A percentile compares a stretch with the other conserved stretches of the same genome.
Evolutionary conservation across 2,113 vertebrate species (phyloP).

Genomic region (Pteropus alecto): DNA sequence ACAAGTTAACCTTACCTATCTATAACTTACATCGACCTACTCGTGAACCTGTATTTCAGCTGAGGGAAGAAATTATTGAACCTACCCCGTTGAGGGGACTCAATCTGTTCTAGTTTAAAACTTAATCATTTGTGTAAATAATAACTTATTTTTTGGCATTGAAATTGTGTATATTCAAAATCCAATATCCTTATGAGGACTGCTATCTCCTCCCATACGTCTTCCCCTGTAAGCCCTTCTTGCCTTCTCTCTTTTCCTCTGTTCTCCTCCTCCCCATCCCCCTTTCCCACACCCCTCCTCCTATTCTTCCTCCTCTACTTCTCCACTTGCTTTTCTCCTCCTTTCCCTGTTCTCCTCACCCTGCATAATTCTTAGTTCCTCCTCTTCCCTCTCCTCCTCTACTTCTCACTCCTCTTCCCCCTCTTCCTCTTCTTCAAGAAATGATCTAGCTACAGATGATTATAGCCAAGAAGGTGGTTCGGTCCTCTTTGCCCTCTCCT

Average conservation of each 20-base stretch:
- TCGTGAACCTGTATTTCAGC: background rate
- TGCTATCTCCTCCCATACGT: background rate
- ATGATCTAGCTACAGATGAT: background rate
- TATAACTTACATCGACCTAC: background rate
- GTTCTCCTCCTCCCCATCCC: too few relatives aligned
- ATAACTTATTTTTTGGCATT: background rate
- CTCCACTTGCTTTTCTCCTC: background rate
- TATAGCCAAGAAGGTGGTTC: background rate
- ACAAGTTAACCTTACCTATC: background rate
- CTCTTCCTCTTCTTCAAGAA: background rate
- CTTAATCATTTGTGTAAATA: background rate
- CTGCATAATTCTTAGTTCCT: too few relatives aligned
- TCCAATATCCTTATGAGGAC: background rate
- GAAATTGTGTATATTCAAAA: background rate
- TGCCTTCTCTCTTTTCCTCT: background rate
- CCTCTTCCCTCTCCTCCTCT: background rate
- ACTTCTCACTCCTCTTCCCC: background rate
- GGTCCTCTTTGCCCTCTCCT: background rate
- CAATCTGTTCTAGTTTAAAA: background rate
- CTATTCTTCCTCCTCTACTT: background rate
- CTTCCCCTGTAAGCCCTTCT: background rate
- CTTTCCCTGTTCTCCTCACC: background rate
- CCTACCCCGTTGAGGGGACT: background rate
- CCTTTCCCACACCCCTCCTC: too few relatives aligned
- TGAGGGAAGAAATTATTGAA: background rate